A percentile compares a stretch with the other conserved stretches of the same genome.
These are phyloP conservation scores for Pyrocephalus nanus DNA, from an alignment of 2,797 vertebrate species.

Conservation along the genomic window DNA sequence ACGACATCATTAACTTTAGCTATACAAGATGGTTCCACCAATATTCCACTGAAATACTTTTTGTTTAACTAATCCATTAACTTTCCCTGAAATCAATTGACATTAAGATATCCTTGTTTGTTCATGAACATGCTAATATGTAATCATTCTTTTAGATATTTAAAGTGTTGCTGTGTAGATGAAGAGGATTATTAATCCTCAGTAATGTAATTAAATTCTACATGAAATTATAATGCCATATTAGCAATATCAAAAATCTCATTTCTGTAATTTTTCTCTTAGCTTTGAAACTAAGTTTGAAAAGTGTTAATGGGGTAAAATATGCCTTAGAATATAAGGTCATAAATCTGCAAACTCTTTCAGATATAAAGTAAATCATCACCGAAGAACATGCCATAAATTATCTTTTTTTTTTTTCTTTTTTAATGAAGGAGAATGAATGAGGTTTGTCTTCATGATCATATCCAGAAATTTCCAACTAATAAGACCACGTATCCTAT, in stretches of 20 bases:
- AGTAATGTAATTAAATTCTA: background rate
- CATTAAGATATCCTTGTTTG: background rate
- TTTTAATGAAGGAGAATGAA: background rate
- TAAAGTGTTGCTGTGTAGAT: background rate
- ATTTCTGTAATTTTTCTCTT: background rate
- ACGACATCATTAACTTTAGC: background rate
- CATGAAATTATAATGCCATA: background rate
- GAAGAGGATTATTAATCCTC: background rate
- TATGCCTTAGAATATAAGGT: background rate
- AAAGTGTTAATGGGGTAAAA: background rate
- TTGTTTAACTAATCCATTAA: background rate
- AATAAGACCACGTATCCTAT: background rate
- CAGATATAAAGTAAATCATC: background rate
- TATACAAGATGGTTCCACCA: background rate
- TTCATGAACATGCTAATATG: background rate
- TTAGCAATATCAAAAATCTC: background rate
- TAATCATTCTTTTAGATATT: background rate
- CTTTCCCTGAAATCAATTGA: background rate
- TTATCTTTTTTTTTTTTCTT: background rate
- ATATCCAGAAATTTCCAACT: background rate
- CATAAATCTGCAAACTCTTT: background rate
- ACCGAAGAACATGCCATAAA: background rate
- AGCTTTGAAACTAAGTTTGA: background rate
- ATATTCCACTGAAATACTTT: background rate
- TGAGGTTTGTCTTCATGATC: background rate